phyloP scores from a whole-genome alignment of 1,140 invertebrate genomes.

The Pectinophora gossypiella region DNA sequence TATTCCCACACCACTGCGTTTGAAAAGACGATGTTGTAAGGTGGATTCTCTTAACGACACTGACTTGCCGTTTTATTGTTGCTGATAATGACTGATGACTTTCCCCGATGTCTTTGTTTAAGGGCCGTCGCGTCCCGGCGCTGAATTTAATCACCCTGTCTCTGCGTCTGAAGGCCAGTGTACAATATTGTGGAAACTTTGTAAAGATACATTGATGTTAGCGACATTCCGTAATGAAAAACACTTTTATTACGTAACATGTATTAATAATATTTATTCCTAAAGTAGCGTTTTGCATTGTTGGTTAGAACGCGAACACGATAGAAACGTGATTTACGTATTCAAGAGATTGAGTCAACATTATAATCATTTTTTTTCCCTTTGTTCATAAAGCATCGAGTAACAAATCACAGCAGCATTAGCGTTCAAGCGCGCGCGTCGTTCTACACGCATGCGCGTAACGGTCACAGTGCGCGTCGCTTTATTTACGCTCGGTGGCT shows the following conservation, averaged over 20 bases:
- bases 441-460: conserved; percentile 24
- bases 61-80: conserved; percentile 66
- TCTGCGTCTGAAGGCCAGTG: conserved; percentile 23
- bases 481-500: conserved; percentile 21
- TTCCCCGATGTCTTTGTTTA: conserved; percentile 64
- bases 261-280: too few species aligned
- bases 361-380: too few species aligned
- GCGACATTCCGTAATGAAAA: too few species aligned
- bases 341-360: too few species aligned
- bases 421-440: neutral
- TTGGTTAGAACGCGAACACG: too few species aligned
- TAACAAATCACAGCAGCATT: conserved; percentile 24
- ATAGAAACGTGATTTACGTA: too few species aligned
- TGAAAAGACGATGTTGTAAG: neutral
- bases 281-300: too few species aligned
- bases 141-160: conserved; percentile 61
- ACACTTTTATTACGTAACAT: too few species aligned
- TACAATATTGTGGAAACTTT: neutral
- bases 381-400: too few species aligned
- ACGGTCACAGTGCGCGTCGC: conserved; percentile 25
- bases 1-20: too few species aligned
- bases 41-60: conserved; percentile 44
- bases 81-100: conserved; percentile 65
- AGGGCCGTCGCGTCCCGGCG: conserved; percentile 53
- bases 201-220: too few species aligned